phyloP scores from a whole-genome alignment of 2,888 invertebrate species.

The Synanthedon tipuliformis region DNA sequence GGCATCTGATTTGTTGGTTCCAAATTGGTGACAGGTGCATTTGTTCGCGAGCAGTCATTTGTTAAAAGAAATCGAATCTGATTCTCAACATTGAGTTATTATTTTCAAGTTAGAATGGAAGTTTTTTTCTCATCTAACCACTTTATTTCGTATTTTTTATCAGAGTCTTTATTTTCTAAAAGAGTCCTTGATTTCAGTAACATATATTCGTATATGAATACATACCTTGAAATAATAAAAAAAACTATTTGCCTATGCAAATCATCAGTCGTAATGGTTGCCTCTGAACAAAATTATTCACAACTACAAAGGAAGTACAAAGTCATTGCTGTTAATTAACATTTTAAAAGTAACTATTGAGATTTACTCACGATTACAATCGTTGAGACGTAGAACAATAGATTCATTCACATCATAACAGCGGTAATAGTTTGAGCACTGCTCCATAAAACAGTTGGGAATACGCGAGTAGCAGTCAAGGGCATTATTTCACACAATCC shows the following conservation, averaged over 20 bases:
- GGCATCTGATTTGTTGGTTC: slow-evolving; percentile 37
- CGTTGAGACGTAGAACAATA: slow-evolving; percentile 28
- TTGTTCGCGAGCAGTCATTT: slow-evolving; percentile 29
- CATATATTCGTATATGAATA: too few species aligned
- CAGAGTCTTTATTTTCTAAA: too few species aligned
- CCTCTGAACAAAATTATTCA: background rate
- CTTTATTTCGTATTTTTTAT: too few species aligned
- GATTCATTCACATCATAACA: slow-evolving; percentile 54
- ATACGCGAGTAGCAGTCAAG: slow-evolving; percentile 4
- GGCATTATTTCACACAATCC: background rate
- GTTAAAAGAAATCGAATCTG: slow-evolving; percentile 20
- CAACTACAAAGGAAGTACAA: slow-evolving; percentile 16
- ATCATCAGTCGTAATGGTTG: background rate
- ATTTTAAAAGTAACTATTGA: slow-evolving; percentile 35
- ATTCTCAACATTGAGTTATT: slow-evolving; percentile 41
- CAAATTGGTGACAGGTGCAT: slow-evolving; percentile 48
- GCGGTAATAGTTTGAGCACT: slow-evolving; percentile 26
- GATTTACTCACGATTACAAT: slow-evolving; percentile 42
- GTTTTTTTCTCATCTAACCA: slow-evolving; percentile 11
- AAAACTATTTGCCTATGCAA: too few species aligned
- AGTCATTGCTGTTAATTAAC: slow-evolving; percentile 27
- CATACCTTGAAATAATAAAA: too few species aligned
- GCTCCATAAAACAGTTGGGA: slow-evolving; percentile 5
- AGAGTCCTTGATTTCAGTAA: too few species aligned
- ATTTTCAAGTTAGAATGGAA: slow-evolving; percentile 19